Conservation (phyloP, 92 coral and sea anemone species). For the Palythoa caribaeorum region DNA sequence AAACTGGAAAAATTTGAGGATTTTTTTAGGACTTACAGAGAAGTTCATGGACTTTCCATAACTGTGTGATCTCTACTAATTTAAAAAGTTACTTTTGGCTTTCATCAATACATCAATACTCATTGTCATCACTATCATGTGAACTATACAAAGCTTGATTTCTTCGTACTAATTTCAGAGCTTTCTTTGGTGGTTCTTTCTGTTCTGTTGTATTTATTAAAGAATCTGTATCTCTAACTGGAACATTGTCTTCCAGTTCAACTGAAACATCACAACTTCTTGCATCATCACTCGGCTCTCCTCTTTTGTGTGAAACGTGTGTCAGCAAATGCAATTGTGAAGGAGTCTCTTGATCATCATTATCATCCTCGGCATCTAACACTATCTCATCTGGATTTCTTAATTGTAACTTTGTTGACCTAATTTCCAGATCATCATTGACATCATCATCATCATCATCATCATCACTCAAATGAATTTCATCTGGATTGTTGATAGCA, state of each 20-base stretch:
- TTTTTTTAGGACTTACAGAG: not conserved
- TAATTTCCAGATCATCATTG: constrained; percentile 22
- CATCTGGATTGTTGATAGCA: constrained; percentile 85
- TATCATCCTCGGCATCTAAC: constrained; percentile 48
- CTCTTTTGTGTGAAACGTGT: constrained; percentile 7
- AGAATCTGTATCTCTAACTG: not conserved
- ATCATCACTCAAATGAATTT: constrained; percentile 81
- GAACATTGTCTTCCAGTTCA: not conserved
- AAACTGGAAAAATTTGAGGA: too few relatives aligned
- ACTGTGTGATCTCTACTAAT: not conserved
- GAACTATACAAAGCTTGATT: constrained; percentile 89
- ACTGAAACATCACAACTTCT: not conserved
- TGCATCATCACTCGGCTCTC: not conserved
- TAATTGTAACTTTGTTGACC: not conserved
- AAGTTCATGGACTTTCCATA: not conserved
- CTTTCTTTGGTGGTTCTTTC: constrained; percentile 77
- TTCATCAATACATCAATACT: not conserved
- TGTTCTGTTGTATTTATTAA: constrained; percentile 21
- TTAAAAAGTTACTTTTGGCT: not conserved
- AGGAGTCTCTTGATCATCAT: constrained; percentile 7
- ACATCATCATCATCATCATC: constrained; percentile 79
- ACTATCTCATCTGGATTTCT: constrained; percentile 75
- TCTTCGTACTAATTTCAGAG: constrained; percentile 84
- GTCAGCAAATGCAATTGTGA: not conserved
- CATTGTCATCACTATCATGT: constrained; percentile 55